Evolutionary conservation across 92 coral and sea anemone genomes (phyloP).

Genomic region (Actinernus sp.): DNA sequence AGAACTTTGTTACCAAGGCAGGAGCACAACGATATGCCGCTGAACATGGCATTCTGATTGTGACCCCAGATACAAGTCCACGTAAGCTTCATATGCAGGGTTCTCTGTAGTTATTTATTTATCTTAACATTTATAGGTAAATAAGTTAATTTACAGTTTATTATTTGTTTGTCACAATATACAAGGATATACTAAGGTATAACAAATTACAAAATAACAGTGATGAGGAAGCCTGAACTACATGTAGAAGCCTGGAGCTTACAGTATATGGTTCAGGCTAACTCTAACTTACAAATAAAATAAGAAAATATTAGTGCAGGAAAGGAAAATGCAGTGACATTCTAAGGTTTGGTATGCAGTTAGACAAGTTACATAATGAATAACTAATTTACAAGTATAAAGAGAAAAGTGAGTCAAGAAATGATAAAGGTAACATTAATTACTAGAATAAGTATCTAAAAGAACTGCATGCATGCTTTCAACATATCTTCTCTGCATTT

Average conservation of each 20-base stretch:
- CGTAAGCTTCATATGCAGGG: slow-evolving; percentile 54
- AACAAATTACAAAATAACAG: background rate
- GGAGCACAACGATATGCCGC: slow-evolving; percentile 91
- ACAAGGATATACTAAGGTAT: background rate
- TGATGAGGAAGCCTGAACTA: background rate
- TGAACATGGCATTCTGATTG: slow-evolving; percentile 88
- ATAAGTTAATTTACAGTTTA: background rate
- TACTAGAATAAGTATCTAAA: no score
- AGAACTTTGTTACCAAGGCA: slow-evolving; percentile 90
- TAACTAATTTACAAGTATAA: no score
- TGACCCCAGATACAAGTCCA: slow-evolving; percentile 98
- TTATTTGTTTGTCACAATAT: background rate
- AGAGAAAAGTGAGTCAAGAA: no score
- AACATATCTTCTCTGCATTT: no score
- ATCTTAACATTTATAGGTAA: background rate
- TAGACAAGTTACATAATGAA: no score
- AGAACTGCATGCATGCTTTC: no score
- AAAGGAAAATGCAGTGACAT: no score
- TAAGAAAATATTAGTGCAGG: no score
- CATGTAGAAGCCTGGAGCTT: background rate
- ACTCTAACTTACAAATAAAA: no score
- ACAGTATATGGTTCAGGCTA: no score
- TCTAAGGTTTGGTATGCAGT: no score
- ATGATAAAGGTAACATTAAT: no score
- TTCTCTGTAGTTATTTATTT: background rate